Base-by-base conservation (phyloP, 2,888 invertebrate genomes). In the Eristalinus sepulchralis region DNA sequence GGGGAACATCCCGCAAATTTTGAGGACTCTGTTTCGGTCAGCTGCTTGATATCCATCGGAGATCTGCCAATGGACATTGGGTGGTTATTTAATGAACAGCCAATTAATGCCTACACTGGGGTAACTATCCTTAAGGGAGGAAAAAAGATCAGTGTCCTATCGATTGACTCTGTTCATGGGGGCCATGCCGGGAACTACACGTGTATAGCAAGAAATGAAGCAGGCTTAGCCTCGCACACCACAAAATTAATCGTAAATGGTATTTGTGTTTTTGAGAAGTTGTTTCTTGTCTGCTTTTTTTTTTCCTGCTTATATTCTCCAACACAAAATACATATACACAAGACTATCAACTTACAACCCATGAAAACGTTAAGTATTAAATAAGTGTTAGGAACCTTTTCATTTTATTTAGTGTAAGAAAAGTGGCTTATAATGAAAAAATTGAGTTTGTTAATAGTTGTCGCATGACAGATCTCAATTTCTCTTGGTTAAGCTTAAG, bases 151-250 rank as follows among this genome's bases (percentile, higher is more conserved):
- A 95, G 94, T 89, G 93, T 94, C 89, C 93, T 95, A 90, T 94
- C 94, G 88, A 94, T 95, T 89, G 95, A 95, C 91, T 94, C 94
- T 62, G 94, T 94, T 75, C 93, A 94, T 89, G 94, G 93, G 90
- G 94, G 93, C 72, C 96, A 96, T 92, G 95, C 95, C 88, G 96
- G 96, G 68, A 95, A 95, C 90, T 97, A 96, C 91, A 95, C 96
- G 64, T 97, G 97, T 92, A 93, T 94, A 82, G 96, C 96, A 17
- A 94, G 94, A 89, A 97, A 96, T 93, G 93, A 93, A 90, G 96
- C 96, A 86, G 96, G 96, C 89, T 93, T 94, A 83, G 94, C 94
- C 89, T 95, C 95, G 91, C 95, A 95, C 92, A 94, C 95, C 67
- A 94, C 96, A 88, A 93, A 94, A 90, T 93, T 97, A 91, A 94